Evolutionary conservation across 2,113 vertebrate species (phyloP).

Genomic region (Triplophysa rosa): DNA sequence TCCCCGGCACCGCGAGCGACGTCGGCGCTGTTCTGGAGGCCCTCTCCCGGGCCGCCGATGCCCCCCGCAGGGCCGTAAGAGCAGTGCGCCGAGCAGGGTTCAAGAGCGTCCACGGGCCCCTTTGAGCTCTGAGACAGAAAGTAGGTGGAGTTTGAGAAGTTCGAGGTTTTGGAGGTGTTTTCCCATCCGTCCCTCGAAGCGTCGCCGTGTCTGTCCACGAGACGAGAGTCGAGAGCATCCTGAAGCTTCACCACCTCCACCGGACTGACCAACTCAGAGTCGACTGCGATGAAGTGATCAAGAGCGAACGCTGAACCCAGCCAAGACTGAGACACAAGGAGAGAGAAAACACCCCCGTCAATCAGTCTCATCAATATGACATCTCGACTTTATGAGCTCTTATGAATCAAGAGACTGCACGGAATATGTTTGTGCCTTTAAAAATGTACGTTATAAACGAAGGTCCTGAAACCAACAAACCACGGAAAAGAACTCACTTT

Average conservation of each 20-base stretch:
- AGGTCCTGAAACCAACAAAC: no score
- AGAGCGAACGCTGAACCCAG: slow-evolving; percentile 45
- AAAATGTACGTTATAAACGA: no score
- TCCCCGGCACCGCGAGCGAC: background rate
- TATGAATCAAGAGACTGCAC: no score
- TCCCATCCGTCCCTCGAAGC: background rate
- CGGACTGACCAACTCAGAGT: slow-evolving; percentile 35
- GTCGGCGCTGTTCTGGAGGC: no score
- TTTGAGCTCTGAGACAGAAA: slow-evolving; percentile 52
- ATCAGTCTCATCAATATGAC: no score
- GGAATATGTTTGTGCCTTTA: no score
- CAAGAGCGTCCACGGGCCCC: slow-evolving; percentile 32
- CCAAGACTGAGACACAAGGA: slow-evolving; percentile 57
- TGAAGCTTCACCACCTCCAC: slow-evolving; percentile 50
- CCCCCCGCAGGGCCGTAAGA: slow-evolving; percentile 52
- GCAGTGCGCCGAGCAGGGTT: slow-evolving; percentile 47
- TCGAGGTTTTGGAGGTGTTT: slow-evolving; percentile 20
- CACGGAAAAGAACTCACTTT: slow-evolving; percentile 44
- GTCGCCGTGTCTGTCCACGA: background rate
- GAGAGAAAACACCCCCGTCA: background rate
- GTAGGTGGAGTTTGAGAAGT: slow-evolving; percentile 68
- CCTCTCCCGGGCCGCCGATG: background rate
- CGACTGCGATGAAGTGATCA: slow-evolving; percentile 42
- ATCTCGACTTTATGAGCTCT: no score
- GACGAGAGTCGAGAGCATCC: background rate